Evolutionary conservation across 2,797 vertebrate species (phyloP).

Genomic region (Rhinogobio ventralis): DNA sequence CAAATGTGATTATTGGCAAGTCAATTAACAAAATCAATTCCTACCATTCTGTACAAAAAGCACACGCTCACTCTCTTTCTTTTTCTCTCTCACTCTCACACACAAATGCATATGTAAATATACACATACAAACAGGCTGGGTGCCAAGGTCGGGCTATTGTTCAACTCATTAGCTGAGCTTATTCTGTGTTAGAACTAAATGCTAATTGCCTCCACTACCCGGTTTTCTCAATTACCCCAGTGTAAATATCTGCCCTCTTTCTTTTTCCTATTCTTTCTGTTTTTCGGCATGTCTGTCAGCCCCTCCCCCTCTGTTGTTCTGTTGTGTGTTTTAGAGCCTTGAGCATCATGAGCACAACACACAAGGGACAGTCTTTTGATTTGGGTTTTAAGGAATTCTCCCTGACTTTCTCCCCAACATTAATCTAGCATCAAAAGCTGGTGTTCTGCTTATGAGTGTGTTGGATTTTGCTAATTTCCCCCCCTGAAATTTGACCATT

Average conservation of each 20-base stretch:
- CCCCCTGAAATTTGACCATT: not conserved
- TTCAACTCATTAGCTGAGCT: slow-evolving; percentile 62
- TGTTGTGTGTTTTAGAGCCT: slow-evolving; percentile 50
- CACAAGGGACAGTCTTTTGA: slow-evolving; percentile 44
- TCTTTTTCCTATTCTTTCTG: slow-evolving; percentile 55
- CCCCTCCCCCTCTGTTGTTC: slow-evolving; percentile 52
- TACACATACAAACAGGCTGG: slow-evolving; percentile 28
- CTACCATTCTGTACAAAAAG: slow-evolving; percentile 74
- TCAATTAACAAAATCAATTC: slow-evolving; percentile 99
- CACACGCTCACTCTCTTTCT: slow-evolving; percentile 65
- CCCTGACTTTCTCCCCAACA: slow-evolving; percentile 3
- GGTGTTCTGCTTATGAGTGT: not conserved
- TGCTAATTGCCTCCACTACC: slow-evolving; percentile 62
- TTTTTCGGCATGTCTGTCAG: slow-evolving; percentile 37
- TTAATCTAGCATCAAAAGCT: slow-evolving; percentile 14
- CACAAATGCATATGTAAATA: slow-evolving; percentile 33
- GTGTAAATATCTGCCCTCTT: slow-evolving; percentile 62
- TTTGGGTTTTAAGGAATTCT: slow-evolving; percentile 8
- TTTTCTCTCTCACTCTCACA: slow-evolving; percentile 41
- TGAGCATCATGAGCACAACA: slow-evolving; percentile 29
- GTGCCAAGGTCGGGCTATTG: slow-evolving; percentile 53
- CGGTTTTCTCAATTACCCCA: slow-evolving; percentile 62
- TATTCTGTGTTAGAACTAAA: slow-evolving; percentile 58
- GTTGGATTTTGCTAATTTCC: not conserved
- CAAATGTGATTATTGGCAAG: slow-evolving; percentile 98